Evolutionary conservation across 2,113 vertebrate species (phyloP).

Genomic region (Phyllostomus hastatus): DNA sequence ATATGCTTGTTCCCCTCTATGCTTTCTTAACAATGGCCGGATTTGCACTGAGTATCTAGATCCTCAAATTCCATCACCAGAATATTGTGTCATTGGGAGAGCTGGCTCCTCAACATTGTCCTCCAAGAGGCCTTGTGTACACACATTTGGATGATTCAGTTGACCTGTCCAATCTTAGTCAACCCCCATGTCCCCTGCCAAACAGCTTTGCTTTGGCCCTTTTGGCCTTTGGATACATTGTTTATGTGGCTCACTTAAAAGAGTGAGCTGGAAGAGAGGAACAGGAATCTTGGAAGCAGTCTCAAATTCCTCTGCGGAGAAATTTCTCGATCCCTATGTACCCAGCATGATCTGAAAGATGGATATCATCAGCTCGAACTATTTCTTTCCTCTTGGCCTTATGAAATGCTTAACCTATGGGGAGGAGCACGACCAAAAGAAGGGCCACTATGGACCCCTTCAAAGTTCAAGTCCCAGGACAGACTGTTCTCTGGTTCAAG

Average conservation of each 20-base stretch:
- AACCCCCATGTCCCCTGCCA: background rate
- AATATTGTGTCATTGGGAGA: background rate
- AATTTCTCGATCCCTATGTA: background rate
- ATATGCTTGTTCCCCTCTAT: background rate
- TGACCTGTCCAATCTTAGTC: background rate
- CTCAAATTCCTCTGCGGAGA: background rate
- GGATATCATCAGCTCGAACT: background rate
- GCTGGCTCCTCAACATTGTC: too few species aligned
- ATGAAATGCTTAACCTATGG: background rate
- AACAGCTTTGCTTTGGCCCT: background rate
- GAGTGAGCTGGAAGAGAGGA: background rate
- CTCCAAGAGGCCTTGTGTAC: background rate
- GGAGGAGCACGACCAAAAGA: background rate
- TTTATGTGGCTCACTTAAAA: background rate
- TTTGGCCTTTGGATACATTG: background rate
- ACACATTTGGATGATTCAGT: background rate
- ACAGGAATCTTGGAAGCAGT: background rate
- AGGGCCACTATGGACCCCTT: rapidly evolving
- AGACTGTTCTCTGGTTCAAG: background rate
- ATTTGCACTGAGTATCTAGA: background rate
- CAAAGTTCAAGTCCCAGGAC: background rate
- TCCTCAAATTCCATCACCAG: background rate
- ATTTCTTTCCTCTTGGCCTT: background rate
- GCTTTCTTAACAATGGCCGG: background rate
- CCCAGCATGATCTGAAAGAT: background rate